These are phyloP conservation scores for Leptothorax acervorum DNA, from an alignment of 2,888 invertebrate genomes.

Conservation along the genomic window DNA sequence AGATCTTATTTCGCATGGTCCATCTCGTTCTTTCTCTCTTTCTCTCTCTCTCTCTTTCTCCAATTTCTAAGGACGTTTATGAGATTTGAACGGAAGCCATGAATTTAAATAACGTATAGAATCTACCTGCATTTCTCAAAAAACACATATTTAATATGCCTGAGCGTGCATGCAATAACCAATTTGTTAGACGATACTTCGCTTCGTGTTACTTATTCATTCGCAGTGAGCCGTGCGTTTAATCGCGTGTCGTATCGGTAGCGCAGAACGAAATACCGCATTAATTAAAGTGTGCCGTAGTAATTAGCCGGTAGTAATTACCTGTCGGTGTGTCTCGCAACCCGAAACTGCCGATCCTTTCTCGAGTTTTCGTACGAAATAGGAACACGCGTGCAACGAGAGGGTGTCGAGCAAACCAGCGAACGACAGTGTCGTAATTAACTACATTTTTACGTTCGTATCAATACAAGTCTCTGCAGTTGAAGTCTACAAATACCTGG, in stretches of 20 bases:
- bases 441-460: background rate
- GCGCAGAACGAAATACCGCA: constrained; percentile 49
- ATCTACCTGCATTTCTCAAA: background rate
- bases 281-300: constrained; percentile 53
- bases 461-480: background rate
- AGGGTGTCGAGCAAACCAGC: background rate
- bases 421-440: constrained; percentile 14
- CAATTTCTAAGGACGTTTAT: constrained; percentile 49
- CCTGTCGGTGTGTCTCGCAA: constrained; percentile 39
- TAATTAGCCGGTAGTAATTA: constrained; percentile 46
- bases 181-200: constrained; percentile 21
- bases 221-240: constrained; percentile 30
- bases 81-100: background rate
- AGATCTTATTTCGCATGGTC: constrained; percentile 64
- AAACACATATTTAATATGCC: background rate
- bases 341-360: constrained; percentile 51
- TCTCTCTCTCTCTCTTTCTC: constrained; percentile 31
- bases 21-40: constrained; percentile 11
- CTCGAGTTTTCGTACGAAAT: constrained; percentile 45
- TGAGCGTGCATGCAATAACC: constrained; percentile 5
- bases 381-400: constrained; percentile 12
- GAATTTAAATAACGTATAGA: constrained; percentile 14
- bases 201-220: constrained; percentile 35
- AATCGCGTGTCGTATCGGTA: constrained; percentile 49
- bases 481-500: background rate